A percentile compares a stretch with the other conserved stretches of the same genome.
phyloP scores from a whole-genome alignment of 1,140 invertebrate genomes.

The Streblospio benedicti region DNA sequence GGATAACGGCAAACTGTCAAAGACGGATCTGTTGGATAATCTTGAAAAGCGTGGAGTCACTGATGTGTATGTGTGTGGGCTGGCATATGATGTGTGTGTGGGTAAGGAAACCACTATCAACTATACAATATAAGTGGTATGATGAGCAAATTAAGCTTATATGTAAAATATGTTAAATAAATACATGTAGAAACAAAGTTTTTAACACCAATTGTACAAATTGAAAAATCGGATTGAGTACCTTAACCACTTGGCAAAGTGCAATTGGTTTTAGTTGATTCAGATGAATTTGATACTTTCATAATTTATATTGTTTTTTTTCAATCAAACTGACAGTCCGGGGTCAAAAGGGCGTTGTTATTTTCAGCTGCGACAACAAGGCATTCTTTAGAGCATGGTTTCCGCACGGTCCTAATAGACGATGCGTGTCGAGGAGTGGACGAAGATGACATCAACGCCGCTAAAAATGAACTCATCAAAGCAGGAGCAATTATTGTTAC shows the following conservation, averaged over 20 bases:
- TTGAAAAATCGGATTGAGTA: no score
- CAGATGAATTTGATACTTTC: no score
- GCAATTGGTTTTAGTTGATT: no score
- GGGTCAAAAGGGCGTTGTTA: no score
- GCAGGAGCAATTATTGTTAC: conserved; percentile 71
- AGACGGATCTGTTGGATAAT: conserved; percentile 75
- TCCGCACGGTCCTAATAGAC: conserved; percentile 78
- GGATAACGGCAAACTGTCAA: conserved; percentile 85
- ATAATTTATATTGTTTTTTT: no score
- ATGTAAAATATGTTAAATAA: no score
- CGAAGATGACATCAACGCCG: conserved; percentile 67
- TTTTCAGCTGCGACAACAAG: conserved; percentile 70
- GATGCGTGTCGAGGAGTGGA: conserved; percentile 84
- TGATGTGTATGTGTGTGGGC: conserved; percentile 87
- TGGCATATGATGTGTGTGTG: conserved; percentile 95
- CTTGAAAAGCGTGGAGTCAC: conserved; percentile 71
- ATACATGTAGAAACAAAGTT: no score
- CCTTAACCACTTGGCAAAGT: no score
- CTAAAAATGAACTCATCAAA: conserved; percentile 60
- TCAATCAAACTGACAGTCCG: conserved; percentile 2
- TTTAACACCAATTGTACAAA: no score
- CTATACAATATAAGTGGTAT: no score
- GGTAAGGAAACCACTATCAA: conserved; percentile 53
- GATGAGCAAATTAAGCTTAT: no score
- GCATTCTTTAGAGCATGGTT: conserved; percentile 77